Evolutionary conservation across 2,797 vertebrate genomes (phyloP), one percentile per base, ranked within the genome.

Genomic region (Anguilla pacifica): DNA sequence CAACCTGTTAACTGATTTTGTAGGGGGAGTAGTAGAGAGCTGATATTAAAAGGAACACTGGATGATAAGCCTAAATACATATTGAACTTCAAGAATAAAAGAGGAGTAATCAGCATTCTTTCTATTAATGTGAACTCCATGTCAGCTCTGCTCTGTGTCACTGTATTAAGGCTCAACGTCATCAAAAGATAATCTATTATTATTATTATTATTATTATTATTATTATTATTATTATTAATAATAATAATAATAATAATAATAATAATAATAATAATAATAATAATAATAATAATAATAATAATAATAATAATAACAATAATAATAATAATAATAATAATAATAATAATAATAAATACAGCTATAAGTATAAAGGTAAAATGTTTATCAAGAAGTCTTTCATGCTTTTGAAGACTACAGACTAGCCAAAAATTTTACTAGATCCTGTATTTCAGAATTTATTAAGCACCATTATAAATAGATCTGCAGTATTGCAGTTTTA

Each of bases 1-100:
- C 83, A 61, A 85, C 85, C 59, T 49, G 61, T 72, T 85, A 72
- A 85, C 55, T 46, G 59, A 25, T 85, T 25, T 70, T n/a, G 13
- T 15, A 70, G 43, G 61, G 39, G 10, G 43, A 72, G 25, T 22
- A 61, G 59, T 28, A 64, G 15, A 64, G 13, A 85, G 35, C 15
- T 35, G 15, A 31, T 39, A 74, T 77, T 7, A 46, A 49, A 0
- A 81, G 43, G 39, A 46, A 46, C 6, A 43, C 39, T 22, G 9
- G 39, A 35, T 77, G 35, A 39, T 77, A 74, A 74, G 2, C 28
- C 70, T 74, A 39, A 3, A 39, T 74, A 13, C 11, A 39, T 74
- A 2, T 10, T 74, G 9, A 39, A 31, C 9, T 74, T 74, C 19
- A 74, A 74, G 70, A 74, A 74, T 74, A 17, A 74, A 70, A 31